phyloP scores from a whole-genome alignment of 2,113 vertebrate species.

The Bos indicus region DNA sequence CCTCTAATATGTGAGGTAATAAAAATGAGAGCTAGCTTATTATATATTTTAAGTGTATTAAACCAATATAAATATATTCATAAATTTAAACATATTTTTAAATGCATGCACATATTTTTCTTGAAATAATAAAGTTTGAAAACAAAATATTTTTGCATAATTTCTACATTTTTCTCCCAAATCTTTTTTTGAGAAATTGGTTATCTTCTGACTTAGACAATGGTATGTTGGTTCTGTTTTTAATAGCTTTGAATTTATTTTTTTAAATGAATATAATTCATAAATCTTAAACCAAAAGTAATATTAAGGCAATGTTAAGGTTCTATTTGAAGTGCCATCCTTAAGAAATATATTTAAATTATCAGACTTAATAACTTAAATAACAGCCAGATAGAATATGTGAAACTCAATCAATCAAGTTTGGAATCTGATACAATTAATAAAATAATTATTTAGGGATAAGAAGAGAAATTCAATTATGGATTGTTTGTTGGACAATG shows the following conservation, averaged over 20 bases:
- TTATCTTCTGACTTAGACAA: background rate
- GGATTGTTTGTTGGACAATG: background rate
- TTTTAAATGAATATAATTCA: background rate
- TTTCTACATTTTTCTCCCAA: background rate
- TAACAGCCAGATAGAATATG: background rate
- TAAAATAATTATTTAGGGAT: background rate
- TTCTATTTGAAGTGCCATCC: background rate
- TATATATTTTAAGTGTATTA: background rate
- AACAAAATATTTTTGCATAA: background rate
- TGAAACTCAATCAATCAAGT: background rate
- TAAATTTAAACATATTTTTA: background rate
- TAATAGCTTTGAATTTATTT: background rate
- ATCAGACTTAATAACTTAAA: background rate
- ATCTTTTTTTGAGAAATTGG: background rate
- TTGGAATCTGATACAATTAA: background rate
- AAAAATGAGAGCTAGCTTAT: background rate
- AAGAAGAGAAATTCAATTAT: background rate
- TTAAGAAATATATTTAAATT: background rate
- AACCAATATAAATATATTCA: background rate
- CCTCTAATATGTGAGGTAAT: background rate
- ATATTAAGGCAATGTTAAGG: background rate
- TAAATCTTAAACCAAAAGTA: background rate
- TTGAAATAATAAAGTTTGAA: background rate
- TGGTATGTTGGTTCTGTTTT: background rate
- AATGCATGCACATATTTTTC: background rate